Evolutionary conservation across 2,113 vertebrate species (phyloP).

Genomic region (Rhombomys opimus): DNA sequence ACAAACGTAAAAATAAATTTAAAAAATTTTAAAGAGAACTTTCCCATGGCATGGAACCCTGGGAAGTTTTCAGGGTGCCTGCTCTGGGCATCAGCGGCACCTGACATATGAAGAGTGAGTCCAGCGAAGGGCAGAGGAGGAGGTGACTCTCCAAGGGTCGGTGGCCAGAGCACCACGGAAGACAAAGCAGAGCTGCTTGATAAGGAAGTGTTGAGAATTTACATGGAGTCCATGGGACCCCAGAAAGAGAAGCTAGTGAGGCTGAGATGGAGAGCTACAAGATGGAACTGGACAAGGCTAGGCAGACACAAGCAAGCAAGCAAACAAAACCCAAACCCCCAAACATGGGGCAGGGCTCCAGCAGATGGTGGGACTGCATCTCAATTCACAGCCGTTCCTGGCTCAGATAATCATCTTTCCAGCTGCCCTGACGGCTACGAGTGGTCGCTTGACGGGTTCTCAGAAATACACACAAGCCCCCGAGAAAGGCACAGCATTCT

Average conservation of each 20-base stretch:
- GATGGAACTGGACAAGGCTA: too few relatives aligned
- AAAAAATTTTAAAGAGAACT: not conserved
- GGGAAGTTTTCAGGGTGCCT: not conserved
- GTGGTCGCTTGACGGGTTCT: not conserved
- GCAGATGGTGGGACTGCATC: rapidly evolving
- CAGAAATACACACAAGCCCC: not conserved
- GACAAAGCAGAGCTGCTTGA: not conserved
- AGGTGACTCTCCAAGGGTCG: too few relatives aligned
- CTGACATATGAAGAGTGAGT: not conserved
- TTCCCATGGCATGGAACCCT: not conserved
- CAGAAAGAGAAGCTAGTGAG: not conserved
- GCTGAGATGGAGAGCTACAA: not conserved
- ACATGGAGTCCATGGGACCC: not conserved
- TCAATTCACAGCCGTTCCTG: not conserved
- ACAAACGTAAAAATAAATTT: too few relatives aligned
- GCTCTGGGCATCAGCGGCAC: not conserved
- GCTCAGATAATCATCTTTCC: not conserved
- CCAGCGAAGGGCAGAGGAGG: not conserved
- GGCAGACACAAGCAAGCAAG: not conserved
- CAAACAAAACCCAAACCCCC: not conserved
- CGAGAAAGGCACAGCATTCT: not conserved
- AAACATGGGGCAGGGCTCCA: not conserved
- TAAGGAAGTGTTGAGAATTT: not conserved
- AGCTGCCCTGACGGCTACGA: not conserved
- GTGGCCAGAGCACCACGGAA: not conserved